Evolutionary conservation across 2,888 invertebrate genomes (phyloP), one percentile per base, ranked within the genome.

Genomic region (Leptarthrus brevirostris): DNA sequence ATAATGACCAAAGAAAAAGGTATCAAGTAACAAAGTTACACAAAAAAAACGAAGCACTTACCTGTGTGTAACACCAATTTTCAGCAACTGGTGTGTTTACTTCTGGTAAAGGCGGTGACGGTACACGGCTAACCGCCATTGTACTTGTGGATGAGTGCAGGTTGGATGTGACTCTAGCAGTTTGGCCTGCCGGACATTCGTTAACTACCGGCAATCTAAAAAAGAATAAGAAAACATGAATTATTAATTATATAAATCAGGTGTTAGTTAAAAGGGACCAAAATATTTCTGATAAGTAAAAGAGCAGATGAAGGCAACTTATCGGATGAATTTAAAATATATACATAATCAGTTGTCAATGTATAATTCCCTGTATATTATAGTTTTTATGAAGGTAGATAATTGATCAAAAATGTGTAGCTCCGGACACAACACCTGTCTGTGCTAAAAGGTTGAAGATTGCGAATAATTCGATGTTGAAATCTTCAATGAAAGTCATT

Each of bases 21-120:
- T 20, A n/a, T 20, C 14, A 18, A 61, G 20, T 22, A 40, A 40
- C n/a, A 40, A 30, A n/a, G n/a, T 8, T 24, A 47, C 22, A 47
- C 5, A 40, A 44, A 16, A 64, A 64, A 22, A 22, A 12, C 20
- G 24, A 64, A 8, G 16, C 74, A 81, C 83, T 86, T 89, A 97
- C 97, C 94, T 98, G 97, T 86, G 98, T 99, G 86, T 98, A 98
- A 90, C 98, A 99, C 98, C 98, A 99, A 89, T 98, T 98, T 87
- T 99, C 98, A 77, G 98, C 98, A 81, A 98, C 97, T 83, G 98
- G 98, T 84, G 95, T 95, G 88, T 95, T 94, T 86, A 93, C 94
- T 92, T 95, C 95, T 87, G 94, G 94, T 84, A 96, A 92, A 81
- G 94, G 93, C 86, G 96, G 96, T 88, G 96, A 96, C 84, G 97